Evolutionary conservation across 2,113 vertebrate genomes (phyloP).

Genomic region (Bujurquina vittata): DNA sequence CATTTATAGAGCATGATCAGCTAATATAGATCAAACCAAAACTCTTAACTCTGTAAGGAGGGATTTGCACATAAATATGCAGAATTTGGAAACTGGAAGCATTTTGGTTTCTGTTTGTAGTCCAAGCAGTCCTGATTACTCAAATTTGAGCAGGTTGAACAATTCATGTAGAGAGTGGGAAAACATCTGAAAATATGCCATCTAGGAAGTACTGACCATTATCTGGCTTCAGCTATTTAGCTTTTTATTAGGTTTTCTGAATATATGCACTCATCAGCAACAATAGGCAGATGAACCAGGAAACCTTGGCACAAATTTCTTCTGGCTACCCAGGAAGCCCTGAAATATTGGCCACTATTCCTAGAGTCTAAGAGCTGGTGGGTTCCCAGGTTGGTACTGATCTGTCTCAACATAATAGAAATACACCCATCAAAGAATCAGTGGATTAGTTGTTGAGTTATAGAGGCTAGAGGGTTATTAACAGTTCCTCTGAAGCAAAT

Average conservation of each 20-base stretch:
- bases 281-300: neutral
- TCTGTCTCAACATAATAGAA: neutral
- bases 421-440: neutral
- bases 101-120: neutral
- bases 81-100: neutral
- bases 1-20: neutral
- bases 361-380: neutral
- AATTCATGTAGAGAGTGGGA: fast-evolving
- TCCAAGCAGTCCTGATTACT: neutral
- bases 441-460: neutral
- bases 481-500: neutral
- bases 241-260: neutral
- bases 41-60: too few relatives aligned
- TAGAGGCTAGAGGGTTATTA: neutral
- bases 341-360: neutral
- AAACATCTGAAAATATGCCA: neutral
- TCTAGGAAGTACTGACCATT: neutral
- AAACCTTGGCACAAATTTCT: neutral
- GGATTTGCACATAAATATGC: neutral
- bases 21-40: neutral
- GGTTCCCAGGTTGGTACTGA: neutral
- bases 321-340: neutral
- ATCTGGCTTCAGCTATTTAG: neutral
- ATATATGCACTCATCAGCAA: neutral
- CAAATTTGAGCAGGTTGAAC: fast-evolving